Evolutionary conservation across 2,888 invertebrate genomes (phyloP).

Genomic region (Cepaea hortensis): DNA sequence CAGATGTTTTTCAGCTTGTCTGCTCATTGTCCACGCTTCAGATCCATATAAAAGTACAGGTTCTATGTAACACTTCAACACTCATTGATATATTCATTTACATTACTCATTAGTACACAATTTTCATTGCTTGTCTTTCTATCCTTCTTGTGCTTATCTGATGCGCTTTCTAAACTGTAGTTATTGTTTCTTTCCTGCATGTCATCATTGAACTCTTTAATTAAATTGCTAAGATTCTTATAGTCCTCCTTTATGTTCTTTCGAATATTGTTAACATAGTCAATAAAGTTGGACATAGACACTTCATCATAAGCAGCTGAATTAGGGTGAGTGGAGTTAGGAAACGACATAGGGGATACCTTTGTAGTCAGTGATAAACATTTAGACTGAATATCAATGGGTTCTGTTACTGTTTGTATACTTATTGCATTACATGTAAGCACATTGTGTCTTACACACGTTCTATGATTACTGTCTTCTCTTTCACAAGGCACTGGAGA

Average conservation of each 20-base stretch:
- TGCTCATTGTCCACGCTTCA: no score
- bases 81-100: no score
- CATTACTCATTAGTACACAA: no score
- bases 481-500: neutral
- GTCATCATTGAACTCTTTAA: conserved; percentile 6
- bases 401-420: neutral
- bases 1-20: no score
- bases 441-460: neutral
- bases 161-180: neutral
- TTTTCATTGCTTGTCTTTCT: neutral
- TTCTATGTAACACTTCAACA: no score
- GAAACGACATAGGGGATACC: neutral
- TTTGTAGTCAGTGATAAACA: neutral
- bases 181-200: conserved; percentile 35
- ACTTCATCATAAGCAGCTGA: neutral
- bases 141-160: neutral
- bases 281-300: conserved; percentile 19
- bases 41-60: no score
- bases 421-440: neutral
- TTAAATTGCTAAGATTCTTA: conserved; percentile 22
- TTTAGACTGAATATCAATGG: neutral
- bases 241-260: conserved; percentile 22
- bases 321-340: neutral
- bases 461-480: neutral
- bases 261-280: conserved; percentile 28